These are phyloP conservation scores for Rotaria sp. DNA, from an alignment of 2,888 invertebrate genomes.

Conservation along the genomic window DNA sequence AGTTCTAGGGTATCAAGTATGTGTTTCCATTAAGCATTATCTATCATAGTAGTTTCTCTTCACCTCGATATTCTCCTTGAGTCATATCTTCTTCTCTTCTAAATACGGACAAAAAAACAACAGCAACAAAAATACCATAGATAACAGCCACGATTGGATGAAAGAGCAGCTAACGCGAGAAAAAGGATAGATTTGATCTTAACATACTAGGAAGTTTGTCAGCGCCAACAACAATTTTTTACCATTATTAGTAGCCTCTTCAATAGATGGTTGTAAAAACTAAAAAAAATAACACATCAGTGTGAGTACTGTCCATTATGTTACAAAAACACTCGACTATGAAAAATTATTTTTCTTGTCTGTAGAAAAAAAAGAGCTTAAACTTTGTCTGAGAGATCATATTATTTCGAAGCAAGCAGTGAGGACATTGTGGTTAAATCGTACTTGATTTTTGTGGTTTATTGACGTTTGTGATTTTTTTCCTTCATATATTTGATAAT, in stretches of 20 bases:
- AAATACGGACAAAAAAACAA: background rate
- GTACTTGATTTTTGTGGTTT: background rate
- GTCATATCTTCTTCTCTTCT: background rate
- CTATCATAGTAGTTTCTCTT: background rate
- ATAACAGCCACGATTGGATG: background rate
- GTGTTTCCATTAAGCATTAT: background rate
- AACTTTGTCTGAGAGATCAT: no score
- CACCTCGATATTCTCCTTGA: background rate
- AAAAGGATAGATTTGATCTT: background rate
- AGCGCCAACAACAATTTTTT: background rate
- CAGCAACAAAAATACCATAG: background rate
- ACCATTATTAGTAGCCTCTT: no score
- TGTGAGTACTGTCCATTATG: no score
- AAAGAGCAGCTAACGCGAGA: background rate
- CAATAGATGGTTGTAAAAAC: no score
- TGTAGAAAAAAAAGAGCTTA: no score
- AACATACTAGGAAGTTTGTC: background rate
- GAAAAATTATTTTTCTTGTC: background rate
- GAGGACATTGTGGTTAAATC: no score
- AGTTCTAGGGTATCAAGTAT: background rate
- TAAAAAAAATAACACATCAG: no score
- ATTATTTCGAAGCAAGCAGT: no score
- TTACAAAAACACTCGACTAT: background rate
- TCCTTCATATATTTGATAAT: background rate
- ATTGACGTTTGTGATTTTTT: background rate